These are phyloP conservation scores for Gymnoscelis rufifasciata DNA, from an alignment of 2,888 invertebrate species.

Conservation along the genomic window DNA sequence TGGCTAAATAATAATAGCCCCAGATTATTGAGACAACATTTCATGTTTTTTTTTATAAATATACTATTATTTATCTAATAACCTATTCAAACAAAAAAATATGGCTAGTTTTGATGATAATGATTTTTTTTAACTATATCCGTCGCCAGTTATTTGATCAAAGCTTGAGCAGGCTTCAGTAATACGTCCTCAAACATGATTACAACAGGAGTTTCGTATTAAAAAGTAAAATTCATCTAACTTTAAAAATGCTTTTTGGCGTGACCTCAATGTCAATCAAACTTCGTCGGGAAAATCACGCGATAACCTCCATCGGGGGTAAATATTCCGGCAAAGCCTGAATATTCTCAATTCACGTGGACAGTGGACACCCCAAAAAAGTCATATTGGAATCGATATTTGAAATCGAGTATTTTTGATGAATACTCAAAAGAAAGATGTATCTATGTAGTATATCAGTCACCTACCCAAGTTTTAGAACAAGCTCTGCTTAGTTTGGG, in stretches of 20 bases:
- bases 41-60: too few species aligned
- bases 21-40: too few species aligned
- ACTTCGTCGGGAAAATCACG: conserved; percentile 3
- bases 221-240: conserved; percentile 22
- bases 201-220: conserved; percentile 9
- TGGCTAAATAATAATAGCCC: too few species aligned
- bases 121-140: too few species aligned
- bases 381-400: neutral
- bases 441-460: too few species aligned
- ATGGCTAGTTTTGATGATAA: too few species aligned
- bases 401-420: neutral
- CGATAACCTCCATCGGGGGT: neutral
- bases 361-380: neutral
- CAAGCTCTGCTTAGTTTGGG: too few species aligned
- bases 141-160: too few species aligned
- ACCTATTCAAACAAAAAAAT: too few species aligned
- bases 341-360: conserved; percentile 1
- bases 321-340: conserved; percentile 5
- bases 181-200: neutral
- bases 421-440: neutral
- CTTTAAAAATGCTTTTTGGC: conserved; percentile 6
- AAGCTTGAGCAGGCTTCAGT: too few species aligned
- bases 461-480: too few species aligned
- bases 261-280: conserved; percentile 11
- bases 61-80: too few species aligned